A percentile compares a stretch with the other conserved stretches of the same genome.
phyloP scores from a whole-genome alignment of 2,797 vertebrate species.

The Halcyon smyrnensis region DNA sequence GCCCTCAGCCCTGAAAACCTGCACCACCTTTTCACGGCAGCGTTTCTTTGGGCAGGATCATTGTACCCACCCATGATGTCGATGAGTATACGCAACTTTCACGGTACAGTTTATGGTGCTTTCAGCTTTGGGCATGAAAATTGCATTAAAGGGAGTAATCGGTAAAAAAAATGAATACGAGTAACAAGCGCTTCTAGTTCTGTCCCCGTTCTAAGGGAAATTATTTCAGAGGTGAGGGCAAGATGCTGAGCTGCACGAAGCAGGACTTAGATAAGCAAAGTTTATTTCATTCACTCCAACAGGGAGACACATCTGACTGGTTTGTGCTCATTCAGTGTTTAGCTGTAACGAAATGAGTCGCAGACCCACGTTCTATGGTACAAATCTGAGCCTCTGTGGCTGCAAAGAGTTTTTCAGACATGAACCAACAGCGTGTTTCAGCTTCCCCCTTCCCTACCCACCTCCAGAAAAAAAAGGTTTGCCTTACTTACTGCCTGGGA shows the following conservation, averaged over 20 bases:
- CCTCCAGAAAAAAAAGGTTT: background rate
- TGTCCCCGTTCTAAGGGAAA: background rate
- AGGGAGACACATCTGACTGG: background rate
- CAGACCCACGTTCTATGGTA: background rate
- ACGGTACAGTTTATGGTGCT: background rate
- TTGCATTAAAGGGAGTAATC: background rate
- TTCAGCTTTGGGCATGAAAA: background rate
- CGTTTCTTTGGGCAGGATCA: background rate
- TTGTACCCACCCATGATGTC: accelerated
- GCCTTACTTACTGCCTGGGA: conserved; percentile 88
- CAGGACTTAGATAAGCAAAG: background rate
- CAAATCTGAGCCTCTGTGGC: background rate
- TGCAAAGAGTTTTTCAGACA: background rate
- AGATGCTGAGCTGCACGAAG: background rate
- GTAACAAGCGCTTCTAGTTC: background rate
- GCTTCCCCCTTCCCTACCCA: background rate
- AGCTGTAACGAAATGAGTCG: background rate
- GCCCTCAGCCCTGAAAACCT: background rate
- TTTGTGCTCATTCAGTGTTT: background rate
- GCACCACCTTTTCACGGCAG: background rate
- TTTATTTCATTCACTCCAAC: background rate
- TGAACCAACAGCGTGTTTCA: background rate
- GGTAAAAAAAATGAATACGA: background rate
- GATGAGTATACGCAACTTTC: background rate
- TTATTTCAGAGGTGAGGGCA: background rate